phyloP scores from a whole-genome alignment of 2,113 vertebrate species.

The Diphyllodes magnificus region DNA sequence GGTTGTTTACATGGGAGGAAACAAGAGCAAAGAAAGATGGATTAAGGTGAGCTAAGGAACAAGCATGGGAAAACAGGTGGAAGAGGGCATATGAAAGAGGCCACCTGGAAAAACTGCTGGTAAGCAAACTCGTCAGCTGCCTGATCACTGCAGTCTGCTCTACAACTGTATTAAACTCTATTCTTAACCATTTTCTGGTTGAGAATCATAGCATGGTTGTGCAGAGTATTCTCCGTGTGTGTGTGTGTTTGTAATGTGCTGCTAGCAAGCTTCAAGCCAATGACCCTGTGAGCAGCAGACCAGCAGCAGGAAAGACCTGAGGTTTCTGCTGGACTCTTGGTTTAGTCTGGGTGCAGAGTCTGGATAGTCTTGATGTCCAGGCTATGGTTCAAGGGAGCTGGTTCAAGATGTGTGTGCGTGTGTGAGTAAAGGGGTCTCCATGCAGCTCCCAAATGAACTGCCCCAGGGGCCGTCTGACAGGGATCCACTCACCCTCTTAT shows the following conservation, averaged over 20 bases:
- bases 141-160: not conserved
- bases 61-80: not conserved
- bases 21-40: not conserved
- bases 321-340: not conserved
- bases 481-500: not conserved
- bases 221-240: not conserved
- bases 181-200: not conserved
- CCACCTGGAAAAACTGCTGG: not conserved
- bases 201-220: not conserved
- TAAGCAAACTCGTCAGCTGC: not conserved
- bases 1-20: not conserved
- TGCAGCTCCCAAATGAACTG: not conserved
- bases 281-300: not conserved
- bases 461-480: not conserved
- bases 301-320: not conserved
- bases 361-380: not conserved
- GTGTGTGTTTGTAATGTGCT: not conserved
- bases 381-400: not conserved
- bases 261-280: not conserved
- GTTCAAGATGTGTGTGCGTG: not conserved
- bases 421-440: not conserved
- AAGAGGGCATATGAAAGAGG: not conserved
- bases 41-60: not conserved
- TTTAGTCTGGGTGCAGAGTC: not conserved
- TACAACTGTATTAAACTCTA: not conserved